Evolutionary conservation across 1,140 invertebrate species (phyloP).

Genomic region (Venturia canescens): DNA sequence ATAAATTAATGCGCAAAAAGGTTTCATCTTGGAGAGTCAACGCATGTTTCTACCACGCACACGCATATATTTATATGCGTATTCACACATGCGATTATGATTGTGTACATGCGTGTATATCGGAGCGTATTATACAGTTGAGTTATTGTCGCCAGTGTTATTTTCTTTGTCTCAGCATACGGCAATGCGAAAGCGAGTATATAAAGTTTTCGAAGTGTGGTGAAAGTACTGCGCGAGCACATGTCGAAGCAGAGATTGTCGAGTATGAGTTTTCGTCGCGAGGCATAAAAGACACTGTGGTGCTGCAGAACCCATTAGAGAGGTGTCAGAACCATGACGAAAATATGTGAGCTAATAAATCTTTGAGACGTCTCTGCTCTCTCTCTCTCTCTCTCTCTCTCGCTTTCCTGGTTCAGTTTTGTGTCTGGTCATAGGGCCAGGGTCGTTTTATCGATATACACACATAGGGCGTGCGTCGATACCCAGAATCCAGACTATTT

Average conservation of each 20-base stretch:
- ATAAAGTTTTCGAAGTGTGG: constrained; percentile 31
- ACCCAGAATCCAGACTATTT: neutral
- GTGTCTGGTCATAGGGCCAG: constrained; percentile 32
- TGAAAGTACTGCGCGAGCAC: constrained; percentile 6
- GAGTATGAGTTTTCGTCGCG: constrained; percentile 31
- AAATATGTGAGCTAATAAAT: constrained; percentile 53
- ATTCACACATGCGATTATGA: neutral
- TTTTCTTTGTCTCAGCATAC: constrained; percentile 18
- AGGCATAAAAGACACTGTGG: constrained; percentile 11
- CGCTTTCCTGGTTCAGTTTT: neutral
- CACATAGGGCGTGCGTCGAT: constrained; percentile 26
- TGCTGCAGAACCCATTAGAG: constrained; percentile 42
- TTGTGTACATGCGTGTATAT: neutral
- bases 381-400: neutral
- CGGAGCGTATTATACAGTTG: constrained; percentile 31
- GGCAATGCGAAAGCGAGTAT: neutral
- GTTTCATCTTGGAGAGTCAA: constrained; percentile 28
- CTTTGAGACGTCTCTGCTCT: constrained; percentile 33
- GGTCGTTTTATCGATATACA: neutral
- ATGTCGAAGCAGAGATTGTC: neutral
- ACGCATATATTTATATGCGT: neutral
- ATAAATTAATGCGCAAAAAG: constrained; percentile 47
- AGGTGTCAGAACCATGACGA: constrained; percentile 48
- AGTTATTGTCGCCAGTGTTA: constrained; percentile 36
- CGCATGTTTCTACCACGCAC: constrained; percentile 18